phyloP scores from a whole-genome alignment of 2,888 invertebrate genomes.

The Cerceris ruficornis region DNA sequence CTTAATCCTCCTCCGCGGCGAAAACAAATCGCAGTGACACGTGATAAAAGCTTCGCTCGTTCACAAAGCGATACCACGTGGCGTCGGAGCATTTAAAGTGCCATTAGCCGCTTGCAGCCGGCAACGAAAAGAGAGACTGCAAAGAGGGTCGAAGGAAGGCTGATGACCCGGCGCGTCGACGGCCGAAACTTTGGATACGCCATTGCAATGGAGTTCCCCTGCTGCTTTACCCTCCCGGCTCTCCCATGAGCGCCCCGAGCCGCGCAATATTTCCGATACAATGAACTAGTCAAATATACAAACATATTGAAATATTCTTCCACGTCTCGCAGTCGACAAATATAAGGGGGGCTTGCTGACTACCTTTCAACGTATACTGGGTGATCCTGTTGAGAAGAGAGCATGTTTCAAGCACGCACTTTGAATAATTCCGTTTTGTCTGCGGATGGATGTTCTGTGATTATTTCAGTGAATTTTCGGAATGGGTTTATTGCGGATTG shows the following conservation, averaged over 20 bases:
- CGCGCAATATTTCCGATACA: slow-evolving; percentile 59
- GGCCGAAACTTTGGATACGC: slow-evolving; percentile 34
- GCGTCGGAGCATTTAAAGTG: slow-evolving; percentile 62
- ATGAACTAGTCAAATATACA: slow-evolving; percentile 61
- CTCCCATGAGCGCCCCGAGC: slow-evolving; percentile 19
- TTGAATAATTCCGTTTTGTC: slow-evolving; percentile 13
- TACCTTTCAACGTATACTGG: slow-evolving; percentile 35
- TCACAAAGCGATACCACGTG: slow-evolving; percentile 54
- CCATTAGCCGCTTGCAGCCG: slow-evolving; percentile 57
- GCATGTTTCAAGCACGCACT: slow-evolving; percentile 6
- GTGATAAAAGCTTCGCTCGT: slow-evolving; percentile 52
- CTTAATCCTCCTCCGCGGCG: slow-evolving; percentile 44
- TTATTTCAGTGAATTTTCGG: neutral
- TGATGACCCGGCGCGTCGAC: slow-evolving; percentile 29
- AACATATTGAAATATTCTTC: slow-evolving; percentile 65
- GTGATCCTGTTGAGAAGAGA: slow-evolving; percentile 23
- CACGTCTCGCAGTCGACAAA: slow-evolving; percentile 48
- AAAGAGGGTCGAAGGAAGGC: slow-evolving; percentile 24
- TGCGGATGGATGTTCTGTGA: neutral
- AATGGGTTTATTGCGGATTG: too few species aligned
- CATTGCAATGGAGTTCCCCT: slow-evolving; percentile 6
- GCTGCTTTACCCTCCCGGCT: neutral
- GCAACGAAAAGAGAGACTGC: slow-evolving; percentile 21
- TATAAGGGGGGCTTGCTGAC: slow-evolving; percentile 31
- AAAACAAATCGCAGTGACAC: slow-evolving; percentile 50